phyloP scores from a whole-genome alignment of 2,797 vertebrate genomes.

The Kryptopterus vitreolus region DNA sequence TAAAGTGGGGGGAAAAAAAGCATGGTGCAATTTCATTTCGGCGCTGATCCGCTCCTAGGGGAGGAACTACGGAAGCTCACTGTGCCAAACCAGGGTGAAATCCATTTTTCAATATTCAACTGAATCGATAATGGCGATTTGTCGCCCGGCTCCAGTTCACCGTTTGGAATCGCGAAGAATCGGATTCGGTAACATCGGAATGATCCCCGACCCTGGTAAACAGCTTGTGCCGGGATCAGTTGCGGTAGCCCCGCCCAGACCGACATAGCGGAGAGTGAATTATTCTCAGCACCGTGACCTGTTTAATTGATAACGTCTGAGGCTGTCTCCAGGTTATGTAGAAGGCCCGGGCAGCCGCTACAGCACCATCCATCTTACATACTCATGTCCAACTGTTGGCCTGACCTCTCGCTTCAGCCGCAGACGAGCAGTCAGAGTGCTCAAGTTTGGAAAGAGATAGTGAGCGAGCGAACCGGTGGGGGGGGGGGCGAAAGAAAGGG shows the following conservation, averaged over 20 bases:
- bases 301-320: constrained; percentile 78
- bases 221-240: constrained; percentile 64
- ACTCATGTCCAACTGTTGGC: constrained; percentile 63
- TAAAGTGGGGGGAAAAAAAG: too few species aligned
- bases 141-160: too few species aligned
- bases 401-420: constrained; percentile 56
- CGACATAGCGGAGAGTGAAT: constrained; percentile 70
- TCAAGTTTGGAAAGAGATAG: constrained; percentile 52
- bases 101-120: too few species aligned
- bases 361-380: constrained; percentile 65
- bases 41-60: too few species aligned
- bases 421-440: constrained; percentile 52
- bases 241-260: constrained; percentile 64
- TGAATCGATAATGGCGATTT: too few species aligned
- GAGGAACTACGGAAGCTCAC: too few species aligned
- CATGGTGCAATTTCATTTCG: not conserved
- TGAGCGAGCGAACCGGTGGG: constrained; percentile 38
- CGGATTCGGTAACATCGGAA: too few species aligned
- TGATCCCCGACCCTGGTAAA: too few species aligned
- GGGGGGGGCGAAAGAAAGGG: constrained; percentile 49
- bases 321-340: constrained; percentile 54
- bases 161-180: too few species aligned
- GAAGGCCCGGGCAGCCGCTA: constrained; percentile 54
- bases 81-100: too few species aligned
- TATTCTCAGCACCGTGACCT: constrained; percentile 72